Evolutionary conservation across 2,888 invertebrate species (phyloP).

Genomic region (Melanostoma mellinum): DNA sequence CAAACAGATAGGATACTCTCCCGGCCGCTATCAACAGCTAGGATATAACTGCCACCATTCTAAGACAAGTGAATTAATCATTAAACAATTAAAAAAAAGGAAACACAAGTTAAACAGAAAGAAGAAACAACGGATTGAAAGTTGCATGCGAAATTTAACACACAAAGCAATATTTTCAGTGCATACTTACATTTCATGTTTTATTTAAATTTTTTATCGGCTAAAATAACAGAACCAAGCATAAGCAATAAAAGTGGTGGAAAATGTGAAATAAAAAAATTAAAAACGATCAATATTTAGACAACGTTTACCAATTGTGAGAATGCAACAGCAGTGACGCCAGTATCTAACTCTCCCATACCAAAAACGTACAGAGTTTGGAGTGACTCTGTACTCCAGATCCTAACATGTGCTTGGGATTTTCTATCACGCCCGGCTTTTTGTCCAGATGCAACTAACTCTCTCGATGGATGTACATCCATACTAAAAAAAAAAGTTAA

Average conservation of each 20-base stretch:
- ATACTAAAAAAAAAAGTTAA: constrained; percentile 83
- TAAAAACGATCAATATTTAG: constrained; percentile 4
- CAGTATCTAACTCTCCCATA: constrained; percentile 94
- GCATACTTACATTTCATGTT: constrained; percentile 35
- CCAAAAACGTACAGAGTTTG: constrained; percentile 95
- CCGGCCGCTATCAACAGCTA: constrained; percentile 93
- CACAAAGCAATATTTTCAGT: constrained; percentile 33
- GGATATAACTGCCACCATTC: constrained; percentile 95
- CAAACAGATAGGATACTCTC: constrained; percentile 96
- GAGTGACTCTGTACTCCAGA: constrained; percentile 95
- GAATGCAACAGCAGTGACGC: constrained; percentile 94
- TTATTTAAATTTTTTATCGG: constrained; percentile 46
- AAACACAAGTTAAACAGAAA: not conserved
- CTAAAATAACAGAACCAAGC: constrained; percentile 52
- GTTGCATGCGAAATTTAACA: constrained; percentile 47
- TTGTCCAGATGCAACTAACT: constrained; percentile 95
- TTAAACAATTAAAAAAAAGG: not conserved
- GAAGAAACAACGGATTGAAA: not conserved
- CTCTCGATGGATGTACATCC: constrained; percentile 93
- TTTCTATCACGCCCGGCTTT: constrained; percentile 91
- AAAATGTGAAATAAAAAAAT: constrained; percentile 23
- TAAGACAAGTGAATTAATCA: constrained; percentile 78
- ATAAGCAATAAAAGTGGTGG: constrained; percentile 44
- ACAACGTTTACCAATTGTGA: constrained; percentile 88
- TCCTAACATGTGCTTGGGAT: constrained; percentile 93